These are phyloP conservation scores for Megalonaias nervosa DNA, from an alignment of 1,140 invertebrate species.

Conservation along the genomic window DNA sequence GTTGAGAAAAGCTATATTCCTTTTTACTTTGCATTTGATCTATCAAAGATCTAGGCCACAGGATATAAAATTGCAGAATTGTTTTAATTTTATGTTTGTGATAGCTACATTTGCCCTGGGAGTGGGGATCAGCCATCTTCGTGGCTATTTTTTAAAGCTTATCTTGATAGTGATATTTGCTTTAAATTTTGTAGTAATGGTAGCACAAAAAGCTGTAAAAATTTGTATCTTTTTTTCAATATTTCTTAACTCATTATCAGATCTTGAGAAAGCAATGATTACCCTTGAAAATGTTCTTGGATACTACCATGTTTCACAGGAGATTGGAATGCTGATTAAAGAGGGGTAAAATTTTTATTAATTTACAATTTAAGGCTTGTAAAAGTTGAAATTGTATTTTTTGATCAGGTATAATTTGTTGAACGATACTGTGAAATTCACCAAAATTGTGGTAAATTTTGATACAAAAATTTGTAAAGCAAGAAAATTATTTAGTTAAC, in stretches of 20 bases:
- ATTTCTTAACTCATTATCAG: slow-evolving; percentile 51
- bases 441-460: not conserved
- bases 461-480: not conserved
- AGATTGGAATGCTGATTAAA: slow-evolving; percentile 85
- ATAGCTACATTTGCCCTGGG: too few species aligned
- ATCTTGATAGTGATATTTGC: too few species aligned
- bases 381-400: not conserved
- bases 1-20: too few species aligned
- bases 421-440: not conserved
- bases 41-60: too few species aligned
- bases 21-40: too few species aligned
- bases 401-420: not conserved
- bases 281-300: slow-evolving; percentile 90
- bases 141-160: too few species aligned
- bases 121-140: too few species aligned
- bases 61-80: too few species aligned
- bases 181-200: too few species aligned
- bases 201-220: too few species aligned
- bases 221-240: too few species aligned
- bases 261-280: slow-evolving; percentile 80
- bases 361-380: not conserved
- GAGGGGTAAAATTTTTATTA: slow-evolving; percentile 75
- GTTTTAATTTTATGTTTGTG: too few species aligned
- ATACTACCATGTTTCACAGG: slow-evolving; percentile 90
- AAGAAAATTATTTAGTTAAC: not conserved